A percentile compares a stretch with the other conserved stretches of the same genome.
Conservation (phyloP, 1,140 invertebrate genomes). For the fruit fly (Drosophila melanogaster) region DNA sequence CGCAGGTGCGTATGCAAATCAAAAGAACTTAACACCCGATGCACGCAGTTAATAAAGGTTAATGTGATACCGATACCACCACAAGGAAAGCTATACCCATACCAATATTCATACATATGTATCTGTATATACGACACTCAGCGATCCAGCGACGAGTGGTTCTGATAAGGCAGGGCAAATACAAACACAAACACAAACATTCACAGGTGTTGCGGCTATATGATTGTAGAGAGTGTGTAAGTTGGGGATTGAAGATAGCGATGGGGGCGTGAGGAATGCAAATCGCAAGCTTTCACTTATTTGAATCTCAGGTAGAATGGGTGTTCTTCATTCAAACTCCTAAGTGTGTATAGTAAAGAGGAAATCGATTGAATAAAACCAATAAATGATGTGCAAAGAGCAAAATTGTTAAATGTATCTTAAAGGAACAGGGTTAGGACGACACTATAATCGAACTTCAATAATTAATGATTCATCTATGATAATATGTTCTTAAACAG, state of each 20-base stretch:
- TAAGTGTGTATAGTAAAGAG: background rate
- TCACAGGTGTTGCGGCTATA: slow-evolving; percentile 30
- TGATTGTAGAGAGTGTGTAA: slow-evolving; percentile 23
- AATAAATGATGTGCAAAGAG: background rate
- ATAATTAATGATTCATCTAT: too few relatives aligned
- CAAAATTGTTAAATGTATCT: background rate
- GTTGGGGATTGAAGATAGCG: slow-evolving; percentile 17
- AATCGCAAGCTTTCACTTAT: slow-evolving; percentile 38
- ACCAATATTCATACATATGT: slow-evolving; percentile 6
- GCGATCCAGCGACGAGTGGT: slow-evolving; percentile 31
- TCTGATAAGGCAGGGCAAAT: slow-evolving; percentile 61
- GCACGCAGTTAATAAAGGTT: slow-evolving; percentile 57
- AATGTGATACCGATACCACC: slow-evolving; percentile 50
- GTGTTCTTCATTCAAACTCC: slow-evolving; percentile 21
- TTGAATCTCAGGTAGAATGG: slow-evolving; percentile 9
- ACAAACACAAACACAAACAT: slow-evolving; percentile 37
- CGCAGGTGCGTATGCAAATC: slow-evolving; percentile 61
- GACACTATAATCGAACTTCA: too few relatives aligned
- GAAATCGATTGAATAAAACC: background rate
- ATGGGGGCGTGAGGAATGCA: slow-evolving; percentile 46
- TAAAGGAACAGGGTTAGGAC: background rate
- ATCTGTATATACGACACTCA: background rate
- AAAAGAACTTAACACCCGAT: slow-evolving; percentile 24
- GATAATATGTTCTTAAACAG: background rate
- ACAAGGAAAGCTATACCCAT: slow-evolving; percentile 1